Percentiles rank a stretch among this genome's conserved stretches.
Evolutionary conservation across 2,888 invertebrate genomes (phyloP).

Genomic region (Pterostichus niger): DNA sequence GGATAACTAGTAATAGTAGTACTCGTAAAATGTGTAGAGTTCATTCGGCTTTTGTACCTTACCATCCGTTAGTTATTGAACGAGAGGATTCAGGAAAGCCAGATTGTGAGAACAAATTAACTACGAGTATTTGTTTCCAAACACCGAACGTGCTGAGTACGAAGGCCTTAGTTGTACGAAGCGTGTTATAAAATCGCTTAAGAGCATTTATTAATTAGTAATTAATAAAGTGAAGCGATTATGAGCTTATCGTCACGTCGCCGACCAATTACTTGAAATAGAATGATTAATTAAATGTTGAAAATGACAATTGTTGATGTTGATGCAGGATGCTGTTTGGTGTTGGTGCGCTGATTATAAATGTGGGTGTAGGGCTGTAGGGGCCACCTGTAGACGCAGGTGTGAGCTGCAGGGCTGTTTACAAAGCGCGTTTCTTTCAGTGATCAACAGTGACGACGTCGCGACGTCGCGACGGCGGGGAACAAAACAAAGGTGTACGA

Average conservation of each 20-base stretch:
- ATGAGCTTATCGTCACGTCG: conserved; percentile 1
- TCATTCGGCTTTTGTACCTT: conserved; percentile 21
- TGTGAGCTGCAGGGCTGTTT: conserved; percentile 11
- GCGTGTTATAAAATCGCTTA: neutral
- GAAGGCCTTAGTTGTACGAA: neutral
- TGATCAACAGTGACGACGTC: conserved; percentile 27
- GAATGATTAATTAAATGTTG: conserved; percentile 10
- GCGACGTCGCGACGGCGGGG: neutral
- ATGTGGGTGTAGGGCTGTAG: neutral
- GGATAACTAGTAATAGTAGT: neutral
- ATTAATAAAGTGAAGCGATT: conserved; percentile 13
- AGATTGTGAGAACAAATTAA: conserved; percentile 20
- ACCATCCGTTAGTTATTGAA: conserved; percentile 5
- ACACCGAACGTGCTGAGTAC: conserved; percentile 1
- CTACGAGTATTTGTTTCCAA: conserved; percentile 1
- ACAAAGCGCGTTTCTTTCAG: conserved; percentile 36
- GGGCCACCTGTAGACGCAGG: conserved; percentile 32
- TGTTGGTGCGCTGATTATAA: neutral
- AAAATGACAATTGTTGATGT: conserved; percentile 18
- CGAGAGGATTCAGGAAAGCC: neutral
- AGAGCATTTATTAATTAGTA: conserved; percentile 12
- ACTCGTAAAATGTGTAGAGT: neutral
- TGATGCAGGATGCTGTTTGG: neutral
- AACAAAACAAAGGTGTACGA: conserved; percentile 18
- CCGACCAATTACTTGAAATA: conserved; percentile 17